A percentile compares a stretch with the other conserved stretches of the same genome.
Evolutionary conservation across 2,797 vertebrate genomes (phyloP).

Genomic region (Sebastolobus altivelis): DNA sequence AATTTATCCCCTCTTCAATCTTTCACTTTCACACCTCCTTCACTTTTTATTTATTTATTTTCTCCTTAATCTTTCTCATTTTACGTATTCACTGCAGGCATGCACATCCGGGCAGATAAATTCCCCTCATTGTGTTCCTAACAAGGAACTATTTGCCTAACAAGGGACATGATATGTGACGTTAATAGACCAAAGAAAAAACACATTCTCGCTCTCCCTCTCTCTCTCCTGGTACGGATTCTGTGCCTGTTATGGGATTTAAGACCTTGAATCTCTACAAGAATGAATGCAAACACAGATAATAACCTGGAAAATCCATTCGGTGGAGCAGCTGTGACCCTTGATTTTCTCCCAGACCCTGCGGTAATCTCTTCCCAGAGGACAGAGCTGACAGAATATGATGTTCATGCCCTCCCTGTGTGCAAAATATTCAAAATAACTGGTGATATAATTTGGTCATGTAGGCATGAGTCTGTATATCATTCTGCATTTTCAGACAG

Average conservation of each 20-base stretch:
- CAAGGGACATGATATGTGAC: constrained; percentile 48
- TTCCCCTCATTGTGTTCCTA: constrained; percentile 34
- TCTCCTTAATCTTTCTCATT: constrained; percentile 31
- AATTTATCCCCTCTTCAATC: constrained; percentile 41
- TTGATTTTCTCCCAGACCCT: constrained; percentile 47
- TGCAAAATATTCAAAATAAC: constrained; percentile 46
- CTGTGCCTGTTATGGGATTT: constrained; percentile 31
- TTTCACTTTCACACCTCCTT: constrained; percentile 49
- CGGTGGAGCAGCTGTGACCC: constrained; percentile 47
- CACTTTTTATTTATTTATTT: constrained; percentile 44
- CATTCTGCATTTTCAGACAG: constrained; percentile 14
- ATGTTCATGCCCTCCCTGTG: constrained; percentile 13
- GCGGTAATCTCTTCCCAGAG: constrained; percentile 51
- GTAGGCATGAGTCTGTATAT: constrained; percentile 28
- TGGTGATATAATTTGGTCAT: constrained; percentile 41
- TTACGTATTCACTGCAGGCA: constrained; percentile 29
- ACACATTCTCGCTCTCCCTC: background rate
- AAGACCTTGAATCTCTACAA: constrained; percentile 43
- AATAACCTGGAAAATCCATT: constrained; percentile 60
- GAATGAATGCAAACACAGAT: constrained; percentile 59
- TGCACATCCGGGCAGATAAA: constrained; percentile 48
- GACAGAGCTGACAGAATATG: constrained; percentile 41
- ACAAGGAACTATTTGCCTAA: constrained; percentile 52
- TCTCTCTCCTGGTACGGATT: background rate
- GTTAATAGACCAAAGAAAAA: constrained; percentile 48